A percentile compares a stretch with the other conserved stretches of the same genome.
Conservation (phyloP, 2,888 invertebrate species). For the Dasypogon diadema region DNA sequence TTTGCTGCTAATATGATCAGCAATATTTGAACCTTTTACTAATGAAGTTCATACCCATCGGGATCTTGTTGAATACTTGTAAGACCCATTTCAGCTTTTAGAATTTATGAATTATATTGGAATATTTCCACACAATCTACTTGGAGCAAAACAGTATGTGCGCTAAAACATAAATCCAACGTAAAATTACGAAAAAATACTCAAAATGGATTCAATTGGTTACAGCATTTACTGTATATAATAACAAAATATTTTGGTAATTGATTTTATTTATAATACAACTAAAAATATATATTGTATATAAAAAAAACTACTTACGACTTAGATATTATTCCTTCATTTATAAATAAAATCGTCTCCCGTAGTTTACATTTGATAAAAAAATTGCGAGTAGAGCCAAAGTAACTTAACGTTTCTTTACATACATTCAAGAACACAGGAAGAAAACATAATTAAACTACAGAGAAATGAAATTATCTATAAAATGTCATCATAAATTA, state of each 20-base stretch:
- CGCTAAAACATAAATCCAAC: not conserved
- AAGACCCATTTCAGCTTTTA: no score
- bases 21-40: no score
- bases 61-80: no score
- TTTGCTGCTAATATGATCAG: no score
- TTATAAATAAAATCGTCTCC: slow-evolving; percentile 5
- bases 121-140: not conserved
- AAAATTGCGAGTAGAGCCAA: slow-evolving; percentile 36
- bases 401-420: slow-evolving; percentile 20
- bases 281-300: not conserved
- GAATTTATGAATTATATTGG: no score
- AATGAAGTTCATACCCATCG: no score
- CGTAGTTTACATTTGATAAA: not conserved
- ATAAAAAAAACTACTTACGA: not conserved
- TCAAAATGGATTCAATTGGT: not conserved
- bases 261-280: not conserved
- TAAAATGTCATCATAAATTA: not conserved
- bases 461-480: not conserved
- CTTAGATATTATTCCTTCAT: not conserved
- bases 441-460: not conserved
- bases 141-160: not conserved
- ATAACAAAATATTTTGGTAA: slow-evolving; percentile 10
- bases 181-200: not conserved
- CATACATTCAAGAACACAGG: not conserved
- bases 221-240: no score